phyloP scores from a whole-genome alignment of 2,113 vertebrate species.

The Neofelis nebulosa region DNA sequence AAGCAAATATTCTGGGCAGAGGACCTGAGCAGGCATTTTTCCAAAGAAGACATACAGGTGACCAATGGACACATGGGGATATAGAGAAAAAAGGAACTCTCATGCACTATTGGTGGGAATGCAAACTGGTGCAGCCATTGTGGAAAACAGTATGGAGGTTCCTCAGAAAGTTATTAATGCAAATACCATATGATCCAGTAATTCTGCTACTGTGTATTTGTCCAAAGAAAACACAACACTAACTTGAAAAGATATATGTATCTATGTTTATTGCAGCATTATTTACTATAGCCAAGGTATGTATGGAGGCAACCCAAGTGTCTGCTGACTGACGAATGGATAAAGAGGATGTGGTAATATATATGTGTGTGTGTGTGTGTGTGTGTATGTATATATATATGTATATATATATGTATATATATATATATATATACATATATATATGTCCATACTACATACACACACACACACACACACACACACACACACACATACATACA shows the following conservation, averaged over 20 bases:
- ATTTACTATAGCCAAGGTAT: not conserved
- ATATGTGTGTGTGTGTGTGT: not conserved
- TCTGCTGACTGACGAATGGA: not conserved
- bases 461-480: no score
- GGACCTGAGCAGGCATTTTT: not conserved
- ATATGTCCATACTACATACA: no score
- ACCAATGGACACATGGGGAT: not conserved
- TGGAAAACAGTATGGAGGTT: not conserved
- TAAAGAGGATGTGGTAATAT: not conserved
- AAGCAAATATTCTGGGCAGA: not conserved
- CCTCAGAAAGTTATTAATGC: not conserved
- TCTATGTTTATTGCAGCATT: not conserved
- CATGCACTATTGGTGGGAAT: not conserved
- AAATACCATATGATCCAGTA: not conserved
- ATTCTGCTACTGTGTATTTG: not conserved
- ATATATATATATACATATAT: no score
- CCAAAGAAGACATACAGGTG: not conserved
- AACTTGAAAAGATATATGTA: not conserved
- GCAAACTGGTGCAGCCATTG: not conserved
- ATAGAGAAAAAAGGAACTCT: not conserved
- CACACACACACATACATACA: no score
- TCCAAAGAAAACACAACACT: not conserved
- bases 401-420: no score
- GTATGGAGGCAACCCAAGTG: not conserved
- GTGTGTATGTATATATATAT: not conserved